These are phyloP conservation scores for Ardeotis arabs DNA, from an alignment of 2,113 vertebrate genomes.

Conservation along the genomic window DNA sequence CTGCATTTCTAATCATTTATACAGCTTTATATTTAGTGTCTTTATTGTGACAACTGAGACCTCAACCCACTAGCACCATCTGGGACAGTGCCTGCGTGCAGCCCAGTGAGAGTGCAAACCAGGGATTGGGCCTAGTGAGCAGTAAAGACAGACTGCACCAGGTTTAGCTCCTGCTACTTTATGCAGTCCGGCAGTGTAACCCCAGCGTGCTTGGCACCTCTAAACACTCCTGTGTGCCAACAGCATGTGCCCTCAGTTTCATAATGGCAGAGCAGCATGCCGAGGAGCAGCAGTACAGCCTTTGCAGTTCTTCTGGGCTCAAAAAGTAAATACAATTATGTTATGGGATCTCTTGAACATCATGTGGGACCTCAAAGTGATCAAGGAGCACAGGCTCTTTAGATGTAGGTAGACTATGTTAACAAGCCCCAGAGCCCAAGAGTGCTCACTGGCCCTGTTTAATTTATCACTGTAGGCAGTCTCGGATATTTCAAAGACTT, in stretches of 20 bases:
- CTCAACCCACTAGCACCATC: background rate
- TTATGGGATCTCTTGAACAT: background rate
- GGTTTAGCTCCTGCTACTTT: background rate
- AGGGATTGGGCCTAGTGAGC: background rate
- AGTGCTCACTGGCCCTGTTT: background rate
- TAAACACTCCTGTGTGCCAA: background rate
- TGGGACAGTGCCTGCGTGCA: background rate
- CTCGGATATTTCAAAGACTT: background rate
- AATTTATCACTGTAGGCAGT: background rate
- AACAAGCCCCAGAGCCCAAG: background rate
- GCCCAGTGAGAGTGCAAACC: rapidly evolving
- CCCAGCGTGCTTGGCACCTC: rapidly evolving
- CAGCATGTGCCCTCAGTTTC: background rate
- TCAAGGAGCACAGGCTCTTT: background rate
- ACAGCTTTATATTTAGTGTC: background rate
- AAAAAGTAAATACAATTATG: background rate
- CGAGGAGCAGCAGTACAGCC: background rate
- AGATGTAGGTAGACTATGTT: background rate
- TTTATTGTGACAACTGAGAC: background rate
- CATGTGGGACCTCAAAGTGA: background rate
- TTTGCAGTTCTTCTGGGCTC: background rate
- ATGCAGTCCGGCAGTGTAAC: background rate
- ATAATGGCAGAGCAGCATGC: background rate
- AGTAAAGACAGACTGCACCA: background rate
- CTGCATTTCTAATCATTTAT: background rate